Base-by-base conservation (phyloP, 2,888 invertebrate genomes). In the Cetonia aurata region DNA sequence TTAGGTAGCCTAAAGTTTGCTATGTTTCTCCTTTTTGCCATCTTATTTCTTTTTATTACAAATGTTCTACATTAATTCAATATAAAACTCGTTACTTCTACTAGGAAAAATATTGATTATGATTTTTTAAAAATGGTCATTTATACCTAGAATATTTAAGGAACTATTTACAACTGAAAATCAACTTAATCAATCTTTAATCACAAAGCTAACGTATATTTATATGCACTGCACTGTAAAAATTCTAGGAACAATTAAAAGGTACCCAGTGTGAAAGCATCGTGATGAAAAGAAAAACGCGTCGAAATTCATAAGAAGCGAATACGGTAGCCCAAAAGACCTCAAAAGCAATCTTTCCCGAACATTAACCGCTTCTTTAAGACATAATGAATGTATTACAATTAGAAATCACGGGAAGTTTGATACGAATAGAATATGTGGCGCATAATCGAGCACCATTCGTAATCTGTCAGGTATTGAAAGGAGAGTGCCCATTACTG, bases 401-500 rank as follows among this genome's bases (percentile, higher is more conserved):
- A 66, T 67, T 70, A 70, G 66, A 66, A 60, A 69, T 69, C 52
- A 60, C 60, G 60, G 69, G 60, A 70, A 65, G 69, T 70, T 53
- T 62, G 69, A 60, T 62, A 70, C 62, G 62, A 70, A 62, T 70
- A 65, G 62, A 60, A 46, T 52, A 42, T 44, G 53, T 55, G 55
- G 62, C 57, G 55, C 44, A 69, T 69, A 69, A 69, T 69, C 69
- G 60, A 69, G 69, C 57, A 67, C 67, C 67, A 71, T 71, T 67
- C 71, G 71, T 71, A 71, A 71, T 67, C 67, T 71, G 71, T 67
- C 71, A 71, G 57, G 15, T 55, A 70, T 70, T 70, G 62, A 70
- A 70, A 60, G 55, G 62, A 53, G 65, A 70, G 67, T 59, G 71
- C 53, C 67, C 71, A 71, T 71, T 71, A 71, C 67, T 52, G 71